Evolutionary conservation across 2,113 vertebrate species (phyloP), one percentile per base, ranked within the genome.

Genomic region (Bubo scandiacus): DNA sequence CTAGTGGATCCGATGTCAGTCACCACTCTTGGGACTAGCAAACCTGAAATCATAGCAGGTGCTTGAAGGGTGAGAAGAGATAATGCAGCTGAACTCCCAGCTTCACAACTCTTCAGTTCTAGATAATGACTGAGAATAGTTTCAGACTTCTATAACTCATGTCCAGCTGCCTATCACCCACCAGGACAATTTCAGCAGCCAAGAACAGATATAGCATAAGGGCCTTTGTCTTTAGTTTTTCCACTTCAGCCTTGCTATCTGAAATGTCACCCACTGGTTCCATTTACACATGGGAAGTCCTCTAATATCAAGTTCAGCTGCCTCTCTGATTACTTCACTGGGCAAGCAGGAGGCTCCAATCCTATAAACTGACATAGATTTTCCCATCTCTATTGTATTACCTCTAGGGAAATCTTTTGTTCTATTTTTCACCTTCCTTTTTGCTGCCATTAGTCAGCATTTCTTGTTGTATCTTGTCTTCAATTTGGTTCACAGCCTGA

Each of bases 391-490:
- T 71, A 30, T 59, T 82, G 40, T 77, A 52, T 11, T 52, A 5
- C 10, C 66, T 29, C 47, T 36, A 62, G 61, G 61, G 78, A 79
- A 79, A 82, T 51, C 6, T 63, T 83, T 57, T 47, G 42, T 74
- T 94, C n/a, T 40, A 4, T 29, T 71, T 91, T 63, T 85, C 57
- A 21, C 63, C 43, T 85, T 72, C 8, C 12, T 75, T 90, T 85
- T 81, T 72, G 14, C 15, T 1, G 0, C 7, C 16, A 54, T 88
- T 82, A 95, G 43, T 92, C 82, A 92, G 66, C 61, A 77, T 52
- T 90, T 94, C 90, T 80, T 93, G 74, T 75, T 88, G 26, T 11
- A 27, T 86, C 92, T 95, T 93, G 88, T 57, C 62, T 93, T 90
- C 66, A 77, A 61, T 97, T 93, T 77, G 8, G 15, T 82, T 45